Base-by-base conservation (phyloP, 2,888 invertebrate genomes). In the Latrodectus elegans region DNA sequence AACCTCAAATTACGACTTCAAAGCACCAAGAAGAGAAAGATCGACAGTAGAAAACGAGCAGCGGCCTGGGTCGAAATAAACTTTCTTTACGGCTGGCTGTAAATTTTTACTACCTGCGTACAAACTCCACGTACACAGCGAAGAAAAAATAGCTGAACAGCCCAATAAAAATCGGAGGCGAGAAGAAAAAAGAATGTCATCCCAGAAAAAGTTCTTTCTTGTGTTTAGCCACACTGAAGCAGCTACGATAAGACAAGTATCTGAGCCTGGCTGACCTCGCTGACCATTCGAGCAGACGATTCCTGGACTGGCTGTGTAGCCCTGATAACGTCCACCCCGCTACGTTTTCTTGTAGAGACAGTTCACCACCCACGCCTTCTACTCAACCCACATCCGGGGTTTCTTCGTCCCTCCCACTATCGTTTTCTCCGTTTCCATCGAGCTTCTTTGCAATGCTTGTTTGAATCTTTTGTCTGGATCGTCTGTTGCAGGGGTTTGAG, bases 251-350 rank as follows among this genome's bases (percentile, higher is more conserved):
- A 76, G 64, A 74, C 77, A n/a, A 67, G 67, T 77, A 67, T 68
- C 77, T 49, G 53, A 53, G 52, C 26, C 78, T 15, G 70, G n/a
- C 78, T 77, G 73, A 74, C 67, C 82, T 70, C 52, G 67, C 81
- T 80, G 22, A 72, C 38, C 72, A 67, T 53, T 67, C 22, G 26
- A 26, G 60, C 67, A 82, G 64, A 15, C 70, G 64, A 80, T 60
- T 55, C 15, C 52, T 68, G n/a, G 22, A 70, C 73, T 84, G 38
- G 22, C 84, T 84, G 84, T 78, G 78, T 72, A 84, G 17, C 22
- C 17, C 38, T 60, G 84, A 84, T 84, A 84, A 84, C 78, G 84
- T 76, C 84, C 80, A 80, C 22, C 73, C 78, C 17, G 65, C 51
- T 68, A 60, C 49, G 14, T 64, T 12, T 49, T 15, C 64, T 26